Evolutionary conservation across 2,113 vertebrate species (phyloP).

Genomic region (Mohoua ochrocephala): DNA sequence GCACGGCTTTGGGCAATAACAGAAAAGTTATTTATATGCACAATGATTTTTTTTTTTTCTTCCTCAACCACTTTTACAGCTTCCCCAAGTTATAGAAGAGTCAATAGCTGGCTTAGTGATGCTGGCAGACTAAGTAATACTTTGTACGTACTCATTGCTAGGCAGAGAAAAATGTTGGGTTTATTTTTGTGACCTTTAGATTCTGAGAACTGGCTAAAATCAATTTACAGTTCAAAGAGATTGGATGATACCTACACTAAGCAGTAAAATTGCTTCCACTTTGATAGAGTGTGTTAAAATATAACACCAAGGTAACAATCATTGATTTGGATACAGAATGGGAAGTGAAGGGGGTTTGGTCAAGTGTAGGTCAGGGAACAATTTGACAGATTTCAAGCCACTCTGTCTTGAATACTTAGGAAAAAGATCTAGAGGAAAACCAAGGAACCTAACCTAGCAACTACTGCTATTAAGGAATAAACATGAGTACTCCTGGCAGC

Average conservation of each 20-base stretch:
- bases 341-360: neutral
- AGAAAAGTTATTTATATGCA: conserved; percentile 58
- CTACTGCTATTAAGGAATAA: neutral
- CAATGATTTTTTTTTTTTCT: conserved; percentile 15
- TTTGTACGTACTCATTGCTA: conserved; percentile 1
- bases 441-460: neutral
- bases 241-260: conserved; percentile 29
- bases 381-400: neutral
- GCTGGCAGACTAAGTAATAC: conserved; percentile 29
- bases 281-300: conserved; percentile 4
- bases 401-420: neutral
- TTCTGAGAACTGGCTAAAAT: conserved; percentile 60
- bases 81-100: conserved; percentile 24
- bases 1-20: neutral
- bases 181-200: conserved; percentile 66
- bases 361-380: neutral
- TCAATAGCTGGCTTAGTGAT: conserved; percentile 42
- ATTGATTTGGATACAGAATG: neutral
- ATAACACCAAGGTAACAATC: neutral
- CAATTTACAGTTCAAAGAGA: conserved; percentile 54
- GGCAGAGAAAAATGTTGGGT: neutral
- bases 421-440: neutral
- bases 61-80: conserved; percentile 46
- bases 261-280: conserved; percentile 38
- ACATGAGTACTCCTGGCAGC: neutral